Evolutionary conservation across 2,113 vertebrate species (phyloP).

Genomic region (Grus americana): DNA sequence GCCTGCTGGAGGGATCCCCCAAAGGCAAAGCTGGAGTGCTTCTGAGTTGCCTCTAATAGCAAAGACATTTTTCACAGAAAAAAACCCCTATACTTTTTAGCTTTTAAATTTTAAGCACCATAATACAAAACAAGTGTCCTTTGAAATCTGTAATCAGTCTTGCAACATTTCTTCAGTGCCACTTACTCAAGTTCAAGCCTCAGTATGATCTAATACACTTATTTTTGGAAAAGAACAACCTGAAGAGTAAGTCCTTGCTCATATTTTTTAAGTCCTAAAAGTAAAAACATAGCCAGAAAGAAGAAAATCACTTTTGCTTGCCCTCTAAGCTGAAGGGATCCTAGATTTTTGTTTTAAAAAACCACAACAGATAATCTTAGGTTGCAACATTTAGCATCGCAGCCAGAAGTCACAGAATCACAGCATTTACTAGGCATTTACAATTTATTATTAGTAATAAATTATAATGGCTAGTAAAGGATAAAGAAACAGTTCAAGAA

Average conservation of each 20-base stretch:
- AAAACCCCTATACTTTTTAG: neutral
- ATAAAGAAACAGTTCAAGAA: neutral
- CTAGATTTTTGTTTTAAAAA: neutral
- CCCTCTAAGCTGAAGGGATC: neutral
- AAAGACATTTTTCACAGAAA: neutral
- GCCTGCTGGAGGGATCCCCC: neutral
- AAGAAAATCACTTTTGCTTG: neutral
- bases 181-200: neutral
- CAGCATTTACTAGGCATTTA: neutral
- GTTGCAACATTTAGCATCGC: neutral
- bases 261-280: neutral
- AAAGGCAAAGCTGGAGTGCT: neutral
- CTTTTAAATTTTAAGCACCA: neutral
- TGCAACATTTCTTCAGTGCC: neutral
- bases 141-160: neutral
- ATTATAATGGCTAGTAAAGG: neutral
- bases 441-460: neutral
- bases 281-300: neutral
- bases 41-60: neutral
- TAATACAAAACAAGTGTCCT: neutral
- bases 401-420: neutral
- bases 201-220: neutral
- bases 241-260: neutral
- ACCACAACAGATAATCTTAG: rapidly evolving
- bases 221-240: neutral